phyloP scores from a whole-genome alignment of 1,140 invertebrate species.

The Stegodyphus dumicola region DNA sequence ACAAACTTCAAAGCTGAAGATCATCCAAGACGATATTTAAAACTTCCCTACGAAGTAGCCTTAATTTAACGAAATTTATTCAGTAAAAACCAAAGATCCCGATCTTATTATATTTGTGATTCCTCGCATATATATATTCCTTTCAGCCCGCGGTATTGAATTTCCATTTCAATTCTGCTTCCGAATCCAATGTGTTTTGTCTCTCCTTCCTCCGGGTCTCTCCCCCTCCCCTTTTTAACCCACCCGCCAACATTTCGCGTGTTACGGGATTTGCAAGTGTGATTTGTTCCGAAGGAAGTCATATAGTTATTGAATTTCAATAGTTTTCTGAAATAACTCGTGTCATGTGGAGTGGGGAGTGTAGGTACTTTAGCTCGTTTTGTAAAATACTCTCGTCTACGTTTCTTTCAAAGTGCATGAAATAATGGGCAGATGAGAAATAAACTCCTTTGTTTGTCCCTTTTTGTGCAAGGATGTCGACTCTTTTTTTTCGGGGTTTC shows the following conservation, averaged over 20 bases:
- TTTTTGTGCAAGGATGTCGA: neutral
- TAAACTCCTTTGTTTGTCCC: slow-evolving; percentile 5
- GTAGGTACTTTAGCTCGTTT: slow-evolving; percentile 15
- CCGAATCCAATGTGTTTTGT: slow-evolving; percentile 38
- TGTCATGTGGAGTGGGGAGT: slow-evolving; percentile 6
- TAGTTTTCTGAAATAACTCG: slow-evolving; percentile 34
- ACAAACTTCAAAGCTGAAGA: neutral
- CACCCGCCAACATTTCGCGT: neutral
- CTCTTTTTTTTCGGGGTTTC: neutral
- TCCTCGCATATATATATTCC: neutral
- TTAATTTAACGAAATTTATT: slow-evolving; percentile 53
- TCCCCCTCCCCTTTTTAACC: neutral
- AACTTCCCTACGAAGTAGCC: slow-evolving; percentile 9
- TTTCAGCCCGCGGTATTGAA: slow-evolving; percentile 10
- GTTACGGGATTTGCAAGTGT: slow-evolving; percentile 46
- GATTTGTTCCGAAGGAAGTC: slow-evolving; percentile 44
- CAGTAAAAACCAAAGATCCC: slow-evolving; percentile 27
- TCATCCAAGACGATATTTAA: slow-evolving; percentile 21
- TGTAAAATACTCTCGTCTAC: slow-evolving; percentile 19
- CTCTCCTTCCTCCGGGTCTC: neutral
- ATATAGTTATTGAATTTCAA: slow-evolving; percentile 50
- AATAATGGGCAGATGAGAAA: slow-evolving; percentile 20
- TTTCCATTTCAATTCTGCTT: slow-evolving; percentile 23
- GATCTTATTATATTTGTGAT: slow-evolving; percentile 11
- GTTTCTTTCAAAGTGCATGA: slow-evolving; percentile 10